Evolutionary conservation across 2,113 vertebrate genomes (phyloP).

Genomic region (Tachuris rubrigastra): DNA sequence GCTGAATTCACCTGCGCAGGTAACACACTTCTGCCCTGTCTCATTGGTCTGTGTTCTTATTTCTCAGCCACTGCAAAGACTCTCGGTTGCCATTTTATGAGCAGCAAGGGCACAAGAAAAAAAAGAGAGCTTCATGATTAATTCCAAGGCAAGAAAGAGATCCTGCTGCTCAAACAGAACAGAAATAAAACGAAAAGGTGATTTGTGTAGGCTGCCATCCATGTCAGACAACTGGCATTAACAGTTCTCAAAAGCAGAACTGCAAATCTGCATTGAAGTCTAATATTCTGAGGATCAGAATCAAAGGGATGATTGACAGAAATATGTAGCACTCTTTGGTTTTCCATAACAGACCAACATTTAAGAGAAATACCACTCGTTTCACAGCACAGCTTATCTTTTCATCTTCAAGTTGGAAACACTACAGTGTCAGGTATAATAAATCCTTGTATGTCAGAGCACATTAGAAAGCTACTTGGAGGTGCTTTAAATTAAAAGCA

Average conservation of each 20-base stretch:
- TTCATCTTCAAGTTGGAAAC: neutral
- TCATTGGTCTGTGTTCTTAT: neutral
- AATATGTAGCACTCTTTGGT: neutral
- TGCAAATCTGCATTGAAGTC: neutral
- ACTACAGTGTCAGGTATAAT: neutral
- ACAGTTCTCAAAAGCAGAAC: neutral
- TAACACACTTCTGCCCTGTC: neutral
- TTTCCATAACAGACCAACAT: neutral
- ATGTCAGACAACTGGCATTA: neutral
- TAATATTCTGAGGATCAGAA: neutral
- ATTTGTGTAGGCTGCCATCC: neutral
- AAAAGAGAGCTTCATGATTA: neutral
- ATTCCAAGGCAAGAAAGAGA: neutral
- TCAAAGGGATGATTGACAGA: neutral
- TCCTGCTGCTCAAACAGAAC: neutral
- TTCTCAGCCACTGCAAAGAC: neutral
- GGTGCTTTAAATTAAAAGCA: neutral
- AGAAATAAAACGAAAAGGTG: neutral
- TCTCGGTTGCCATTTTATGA: neutral
- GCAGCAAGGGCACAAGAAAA: neutral
- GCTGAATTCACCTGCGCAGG: neutral
- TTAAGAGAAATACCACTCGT: neutral
- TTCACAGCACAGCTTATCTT: neutral
- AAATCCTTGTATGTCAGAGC: neutral
- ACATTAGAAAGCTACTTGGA: neutral